A percentile compares a stretch with the other conserved stretches of the same genome.
Conservation (phyloP, 2,888 invertebrate species). For the Tetrapedia diversipes region DNA sequence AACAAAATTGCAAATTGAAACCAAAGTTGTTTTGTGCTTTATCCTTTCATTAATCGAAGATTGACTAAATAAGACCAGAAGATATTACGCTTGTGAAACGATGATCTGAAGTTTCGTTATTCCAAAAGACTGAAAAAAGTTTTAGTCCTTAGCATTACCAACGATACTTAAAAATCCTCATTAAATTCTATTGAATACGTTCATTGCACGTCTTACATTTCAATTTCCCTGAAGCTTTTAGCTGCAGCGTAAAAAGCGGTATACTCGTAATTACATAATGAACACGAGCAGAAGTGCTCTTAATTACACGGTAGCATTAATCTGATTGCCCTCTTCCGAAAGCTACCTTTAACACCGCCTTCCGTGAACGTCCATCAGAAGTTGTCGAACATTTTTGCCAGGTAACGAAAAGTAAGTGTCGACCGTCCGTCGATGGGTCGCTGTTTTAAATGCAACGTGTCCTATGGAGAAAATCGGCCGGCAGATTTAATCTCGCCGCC, state of each 20-base stretch:
- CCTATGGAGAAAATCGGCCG: not conserved
- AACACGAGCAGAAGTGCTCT: conserved; percentile 37
- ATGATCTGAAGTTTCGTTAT: no score
- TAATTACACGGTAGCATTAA: conserved; percentile 65
- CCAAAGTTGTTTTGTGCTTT: no score
- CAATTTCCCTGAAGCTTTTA: not conserved
- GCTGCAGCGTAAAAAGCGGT: not conserved
- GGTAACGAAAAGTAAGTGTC: conserved; percentile 66
- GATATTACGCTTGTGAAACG: no score
- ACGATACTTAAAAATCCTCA: not conserved
- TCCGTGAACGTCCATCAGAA: not conserved
- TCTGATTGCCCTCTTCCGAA: conserved; percentile 31
- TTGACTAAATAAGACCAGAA: no score
- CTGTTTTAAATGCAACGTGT: conserved; percentile 34
- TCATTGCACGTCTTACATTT: not conserved
- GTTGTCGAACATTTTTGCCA: conserved; percentile 60
- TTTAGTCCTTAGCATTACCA: not conserved
- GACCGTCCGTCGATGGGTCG: conserved; percentile 1
- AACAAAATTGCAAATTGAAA: no score
- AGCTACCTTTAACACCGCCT: conserved; percentile 16
- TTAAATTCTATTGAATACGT: not conserved
- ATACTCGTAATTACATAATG: conserved; percentile 54
- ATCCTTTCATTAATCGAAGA: no score
- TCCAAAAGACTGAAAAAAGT: not conserved
- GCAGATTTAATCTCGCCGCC: conserved; percentile 20